Evolutionary conservation across 2,797 vertebrate species (phyloP).

Genomic region (Rhyacichthys aspro): DNA sequence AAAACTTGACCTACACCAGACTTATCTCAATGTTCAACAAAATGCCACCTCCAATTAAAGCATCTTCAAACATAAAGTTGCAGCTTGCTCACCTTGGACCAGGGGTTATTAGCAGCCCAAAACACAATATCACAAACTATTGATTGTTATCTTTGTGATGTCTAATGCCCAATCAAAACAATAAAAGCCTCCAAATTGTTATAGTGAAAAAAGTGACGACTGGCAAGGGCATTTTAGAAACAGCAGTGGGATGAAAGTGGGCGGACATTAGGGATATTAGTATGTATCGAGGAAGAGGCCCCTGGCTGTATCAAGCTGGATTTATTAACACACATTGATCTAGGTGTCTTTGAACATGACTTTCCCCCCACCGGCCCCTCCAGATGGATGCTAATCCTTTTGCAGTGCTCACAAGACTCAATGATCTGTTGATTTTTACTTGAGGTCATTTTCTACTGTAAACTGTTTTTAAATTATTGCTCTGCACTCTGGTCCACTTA

Average conservation of each 20-base stretch:
- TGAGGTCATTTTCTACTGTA: slow-evolving; percentile 49
- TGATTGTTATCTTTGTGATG: slow-evolving; percentile 45
- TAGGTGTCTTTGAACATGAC: slow-evolving; percentile 75
- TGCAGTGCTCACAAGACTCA: slow-evolving; percentile 39
- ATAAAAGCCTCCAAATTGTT: slow-evolving; percentile 53
- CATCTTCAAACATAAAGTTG: slow-evolving; percentile 33
- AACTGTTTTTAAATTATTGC: slow-evolving; percentile 18
- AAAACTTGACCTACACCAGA: too few relatives aligned
- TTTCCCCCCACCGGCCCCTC: slow-evolving; percentile 51
- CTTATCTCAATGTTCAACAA: too few relatives aligned
- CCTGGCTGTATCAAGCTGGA: slow-evolving; percentile 58
- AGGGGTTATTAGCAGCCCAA: slow-evolving; percentile 36
- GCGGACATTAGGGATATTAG: slow-evolving; percentile 58
- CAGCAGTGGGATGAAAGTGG: slow-evolving; percentile 31
- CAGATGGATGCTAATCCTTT: slow-evolving; percentile 67
- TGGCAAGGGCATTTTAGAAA: slow-evolving; percentile 46
- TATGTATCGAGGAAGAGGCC: slow-evolving; percentile 47
- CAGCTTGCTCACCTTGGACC: slow-evolving; percentile 50
- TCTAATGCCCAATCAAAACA: slow-evolving; percentile 49
- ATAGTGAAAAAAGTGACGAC: slow-evolving; percentile 16
- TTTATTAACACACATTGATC: slow-evolving; percentile 74
- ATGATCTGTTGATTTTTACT: slow-evolving; percentile 46
- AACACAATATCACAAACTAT: slow-evolving; percentile 47
- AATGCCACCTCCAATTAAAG: neutral
- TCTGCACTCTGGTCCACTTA: slow-evolving; percentile 20